A percentile compares a stretch with the other conserved stretches of the same genome.
phyloP scores from a whole-genome alignment of 30 jellyfish, hydroid and myxozoan species.

The Aurelia aurita complex sp. Pacific region DNA sequence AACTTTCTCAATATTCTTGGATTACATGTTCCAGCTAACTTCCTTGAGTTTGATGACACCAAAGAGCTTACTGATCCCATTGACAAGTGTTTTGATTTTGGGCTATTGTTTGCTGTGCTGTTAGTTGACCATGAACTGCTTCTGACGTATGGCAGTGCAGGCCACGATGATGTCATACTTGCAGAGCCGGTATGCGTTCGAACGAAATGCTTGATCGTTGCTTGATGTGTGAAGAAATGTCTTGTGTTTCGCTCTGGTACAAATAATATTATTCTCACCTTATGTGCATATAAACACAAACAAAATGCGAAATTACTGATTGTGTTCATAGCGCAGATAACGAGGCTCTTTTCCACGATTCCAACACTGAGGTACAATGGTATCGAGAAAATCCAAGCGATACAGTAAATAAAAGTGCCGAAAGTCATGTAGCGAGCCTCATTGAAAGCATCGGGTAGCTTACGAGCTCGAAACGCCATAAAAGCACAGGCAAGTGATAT shows the following conservation, averaged over 20 bases:
- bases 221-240: conserved; percentile 42
- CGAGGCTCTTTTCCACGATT: conserved; percentile 12
- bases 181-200: conserved; percentile 5
- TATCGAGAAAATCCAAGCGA: conserved; percentile 60
- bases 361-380: conserved; percentile 75
- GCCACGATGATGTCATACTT: conserved; percentile 46
- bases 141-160: conserved; percentile 17
- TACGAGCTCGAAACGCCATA: conserved; percentile 91
- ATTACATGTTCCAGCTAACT: conserved; percentile 20
- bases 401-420: conserved; percentile 68
- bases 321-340: conserved; percentile 43
- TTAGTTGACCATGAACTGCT: neutral
- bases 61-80: conserved; percentile 19
- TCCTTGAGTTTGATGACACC: neutral
- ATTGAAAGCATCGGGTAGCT: conserved; percentile 79
- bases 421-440: conserved; percentile 83
- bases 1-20: conserved; percentile 18
- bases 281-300: conserved; percentile 48
- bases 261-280: conserved; percentile 61
- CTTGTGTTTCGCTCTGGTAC: conserved; percentile 64
- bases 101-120: neutral
- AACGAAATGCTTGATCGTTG: conserved; percentile 34
- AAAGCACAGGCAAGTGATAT: conserved; percentile 57
- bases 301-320: conserved; percentile 38
- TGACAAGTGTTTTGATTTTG: neutral